These are phyloP conservation scores for Corythornis madagascariensis DNA, from an alignment of 2,113 vertebrate species.

Conservation along the genomic window DNA sequence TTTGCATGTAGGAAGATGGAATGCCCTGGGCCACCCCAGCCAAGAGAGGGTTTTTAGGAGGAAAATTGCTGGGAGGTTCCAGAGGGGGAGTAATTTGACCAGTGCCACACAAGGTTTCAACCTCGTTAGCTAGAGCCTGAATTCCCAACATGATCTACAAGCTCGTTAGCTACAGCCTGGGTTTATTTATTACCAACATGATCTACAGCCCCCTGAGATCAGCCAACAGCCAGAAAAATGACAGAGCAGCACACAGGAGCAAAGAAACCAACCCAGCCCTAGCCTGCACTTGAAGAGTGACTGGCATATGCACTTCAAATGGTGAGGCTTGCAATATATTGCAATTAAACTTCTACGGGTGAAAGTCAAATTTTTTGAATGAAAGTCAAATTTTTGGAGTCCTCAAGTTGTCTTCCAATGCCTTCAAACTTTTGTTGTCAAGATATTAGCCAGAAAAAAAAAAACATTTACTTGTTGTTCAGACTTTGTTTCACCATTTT, in stretches of 20 bases:
- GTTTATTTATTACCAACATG: neutral
- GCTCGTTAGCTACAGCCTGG: neutral
- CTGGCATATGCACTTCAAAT: constrained; percentile 19
- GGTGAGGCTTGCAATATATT: constrained; percentile 33
- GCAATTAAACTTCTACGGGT: constrained; percentile 46
- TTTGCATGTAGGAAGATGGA: constrained; percentile 5
- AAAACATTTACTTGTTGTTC: constrained; percentile 16
- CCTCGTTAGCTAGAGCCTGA: neutral
- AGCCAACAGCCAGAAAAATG: constrained; percentile 1
- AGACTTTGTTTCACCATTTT: neutral
- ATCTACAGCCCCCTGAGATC: neutral
- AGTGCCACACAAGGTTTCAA: neutral
- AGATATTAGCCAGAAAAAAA: constrained; percentile 1
- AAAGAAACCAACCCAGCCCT: constrained; percentile 22
- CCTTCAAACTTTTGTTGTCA: neutral
- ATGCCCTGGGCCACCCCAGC: neutral
- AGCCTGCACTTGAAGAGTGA: neutral
- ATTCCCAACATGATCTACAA: constrained; percentile 19
- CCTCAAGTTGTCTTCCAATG: neutral
- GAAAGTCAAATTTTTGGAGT: constrained; percentile 2
- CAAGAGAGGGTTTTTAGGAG: neutral
- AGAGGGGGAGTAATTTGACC: neutral
- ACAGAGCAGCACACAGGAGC: neutral
- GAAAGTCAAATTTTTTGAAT: too few species aligned
- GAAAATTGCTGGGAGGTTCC: neutral